Evolutionary conservation across 1,140 invertebrate genomes (phyloP).

Genomic region (Luehdorfia chinensis): DNA sequence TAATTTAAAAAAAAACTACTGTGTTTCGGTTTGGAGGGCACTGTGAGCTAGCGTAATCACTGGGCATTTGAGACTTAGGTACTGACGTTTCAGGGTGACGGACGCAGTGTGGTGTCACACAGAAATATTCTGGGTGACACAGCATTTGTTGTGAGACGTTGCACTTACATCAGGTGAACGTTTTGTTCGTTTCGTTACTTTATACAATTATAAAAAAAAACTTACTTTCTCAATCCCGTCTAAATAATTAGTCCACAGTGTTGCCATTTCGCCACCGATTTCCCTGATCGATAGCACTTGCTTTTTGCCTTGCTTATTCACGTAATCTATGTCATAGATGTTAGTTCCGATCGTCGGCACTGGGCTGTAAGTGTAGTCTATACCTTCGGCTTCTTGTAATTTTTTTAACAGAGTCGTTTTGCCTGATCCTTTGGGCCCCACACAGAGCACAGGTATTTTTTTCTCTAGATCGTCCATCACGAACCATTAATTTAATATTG

Average conservation of each 20-base stretch:
- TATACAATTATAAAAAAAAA: no score
- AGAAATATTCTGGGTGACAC: no score
- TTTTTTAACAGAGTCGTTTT: conserved; percentile 89
- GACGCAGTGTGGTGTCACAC: no score
- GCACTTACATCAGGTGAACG: no score
- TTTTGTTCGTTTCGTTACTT: no score
- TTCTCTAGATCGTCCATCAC: conserved; percentile 62
- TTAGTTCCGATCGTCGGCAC: conserved; percentile 88
- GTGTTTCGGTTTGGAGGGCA: no score
- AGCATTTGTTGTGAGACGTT: no score
- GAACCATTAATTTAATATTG: neutral
- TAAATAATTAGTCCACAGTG: conserved; percentile 87
- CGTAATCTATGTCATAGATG: conserved; percentile 80
- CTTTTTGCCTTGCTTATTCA: conserved; percentile 73
- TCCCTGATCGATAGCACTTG: conserved; percentile 77
- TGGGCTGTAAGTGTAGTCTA: conserved; percentile 84
- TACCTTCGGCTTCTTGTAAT: conserved; percentile 80
- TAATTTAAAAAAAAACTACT: no score
- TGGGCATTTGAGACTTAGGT: no score
- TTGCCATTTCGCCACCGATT: conserved; percentile 87
- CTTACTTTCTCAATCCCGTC: conserved; percentile 82
- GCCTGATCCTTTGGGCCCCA: conserved; percentile 87
- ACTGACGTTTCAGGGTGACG: no score
- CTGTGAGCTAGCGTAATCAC: no score
- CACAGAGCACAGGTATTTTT: conserved; percentile 80